These are phyloP conservation scores for Pygoscelis adeliae DNA, from an alignment of 2,113 vertebrate genomes.

Conservation along the genomic window DNA sequence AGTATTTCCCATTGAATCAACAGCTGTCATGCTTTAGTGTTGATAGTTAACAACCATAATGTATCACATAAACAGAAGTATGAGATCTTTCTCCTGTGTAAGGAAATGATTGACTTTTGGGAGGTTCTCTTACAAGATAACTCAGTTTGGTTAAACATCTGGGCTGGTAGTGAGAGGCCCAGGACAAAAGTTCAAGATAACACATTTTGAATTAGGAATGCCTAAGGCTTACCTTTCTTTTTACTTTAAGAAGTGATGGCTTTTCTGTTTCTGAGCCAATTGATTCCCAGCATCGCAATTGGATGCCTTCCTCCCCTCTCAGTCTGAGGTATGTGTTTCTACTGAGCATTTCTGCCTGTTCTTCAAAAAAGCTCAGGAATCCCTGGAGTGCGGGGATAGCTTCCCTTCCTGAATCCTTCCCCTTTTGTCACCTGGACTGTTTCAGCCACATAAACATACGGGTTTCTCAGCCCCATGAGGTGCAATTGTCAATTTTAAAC, in stretches of 20 bases:
- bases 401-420: not conserved
- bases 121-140: not conserved
- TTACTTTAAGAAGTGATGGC: not conserved
- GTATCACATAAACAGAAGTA: not conserved
- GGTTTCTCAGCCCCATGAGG: not conserved
- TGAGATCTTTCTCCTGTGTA: not conserved
- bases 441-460: not conserved
- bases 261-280: not conserved
- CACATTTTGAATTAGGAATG: not conserved
- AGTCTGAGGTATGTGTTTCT: fast-evolving
- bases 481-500: not conserved
- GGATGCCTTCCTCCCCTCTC: not conserved
- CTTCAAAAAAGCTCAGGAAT: not conserved
- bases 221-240: not conserved
- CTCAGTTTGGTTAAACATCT: not conserved
- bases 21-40: not conserved
- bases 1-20: not conserved
- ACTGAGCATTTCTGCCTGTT: not conserved
- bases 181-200: not conserved
- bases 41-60: not conserved
- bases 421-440: not conserved
- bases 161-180: not conserved
- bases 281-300: not conserved
- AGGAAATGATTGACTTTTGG: not conserved
- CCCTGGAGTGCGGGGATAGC: not conserved